Conservation (phyloP, 2,797 vertebrate genomes). For the Trachurus trachurus region DNA sequence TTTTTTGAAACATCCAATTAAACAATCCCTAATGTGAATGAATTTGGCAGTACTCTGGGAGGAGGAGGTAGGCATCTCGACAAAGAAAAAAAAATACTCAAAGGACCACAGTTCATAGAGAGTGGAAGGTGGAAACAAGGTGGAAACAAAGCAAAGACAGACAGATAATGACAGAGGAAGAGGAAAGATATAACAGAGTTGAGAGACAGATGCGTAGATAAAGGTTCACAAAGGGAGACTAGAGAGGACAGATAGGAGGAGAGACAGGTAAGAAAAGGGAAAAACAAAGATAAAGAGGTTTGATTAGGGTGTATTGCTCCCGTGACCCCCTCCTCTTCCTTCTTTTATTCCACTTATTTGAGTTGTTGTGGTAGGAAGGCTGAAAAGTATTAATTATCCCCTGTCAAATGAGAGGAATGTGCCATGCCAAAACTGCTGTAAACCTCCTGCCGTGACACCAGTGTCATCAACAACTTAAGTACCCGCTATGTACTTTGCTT, state of each 20-base stretch:
- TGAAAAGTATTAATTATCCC: slow-evolving; percentile 62
- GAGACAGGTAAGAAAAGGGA: slow-evolving; percentile 54
- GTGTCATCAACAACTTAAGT: slow-evolving; percentile 34
- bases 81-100: not conserved
- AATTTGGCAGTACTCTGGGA: slow-evolving; percentile 31
- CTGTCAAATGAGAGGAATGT: slow-evolving; percentile 61
- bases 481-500: slow-evolving; percentile 24
- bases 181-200: slow-evolving; percentile 58
- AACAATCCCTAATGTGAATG: slow-evolving; percentile 29
- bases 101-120: slow-evolving; percentile 30
- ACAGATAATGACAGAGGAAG: slow-evolving; percentile 58
- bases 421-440: slow-evolving; percentile 46
- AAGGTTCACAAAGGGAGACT: slow-evolving; percentile 52
- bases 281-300: slow-evolving; percentile 74
- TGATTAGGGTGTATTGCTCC: slow-evolving; percentile 67
- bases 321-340: slow-evolving; percentile 24
- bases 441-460: slow-evolving; percentile 33
- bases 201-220: slow-evolving; percentile 65
- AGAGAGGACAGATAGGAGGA: slow-evolving; percentile 61
- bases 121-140: slow-evolving; percentile 46
- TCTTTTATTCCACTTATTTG: slow-evolving; percentile 41
- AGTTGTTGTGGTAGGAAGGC: slow-evolving; percentile 48
- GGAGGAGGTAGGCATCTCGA: slow-evolving; percentile 11
- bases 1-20: slow-evolving; percentile 23
- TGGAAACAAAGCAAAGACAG: slow-evolving; percentile 51